Evolutionary conservation across 2,888 invertebrate genomes (phyloP), one percentile per base, ranked within the genome.

Genomic region (Seira sanloemensis): DNA sequence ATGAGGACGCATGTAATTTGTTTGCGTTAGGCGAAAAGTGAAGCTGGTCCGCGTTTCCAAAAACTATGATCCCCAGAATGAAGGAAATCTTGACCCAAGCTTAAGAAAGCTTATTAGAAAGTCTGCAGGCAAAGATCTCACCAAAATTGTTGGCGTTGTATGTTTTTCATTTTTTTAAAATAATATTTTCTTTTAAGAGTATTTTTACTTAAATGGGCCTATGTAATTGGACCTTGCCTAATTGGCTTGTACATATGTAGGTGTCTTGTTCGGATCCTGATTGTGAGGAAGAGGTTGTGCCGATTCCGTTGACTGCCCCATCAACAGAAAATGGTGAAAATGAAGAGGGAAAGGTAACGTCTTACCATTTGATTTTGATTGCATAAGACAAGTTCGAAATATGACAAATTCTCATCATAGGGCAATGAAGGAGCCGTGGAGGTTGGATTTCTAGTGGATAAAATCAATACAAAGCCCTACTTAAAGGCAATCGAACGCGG

Each of bases 381-480:
- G n/a, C n/a, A n/a, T n/a, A n/a, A n/a, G n/a, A n/a, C n/a, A n/a
- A n/a, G n/a, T n/a, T n/a, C n/a, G n/a, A n/a, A n/a, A n/a, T n/a
- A n/a, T n/a, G n/a, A n/a, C n/a, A n/a, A n/a, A n/a, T n/a, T n/a
- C n/a, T n/a, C n/a, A n/a, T n/a, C n/a, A n/a, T n/a, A n/a, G n/a
- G n/a, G n/a, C n/a, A 72, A 76, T 24, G 80, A 80, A 62, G 84
- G 72, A 21, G 78, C 66, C 16, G 86, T 88, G 21, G 85, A 84
- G 18, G 83, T 84, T 27, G 88, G 88, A 7, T 86, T 89, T 69
- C 68, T 88, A 19, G 85, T 87, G 18, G 84, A 78, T 9, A 75
- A 72, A 18, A 87, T 88, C 2, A 80, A 74, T 26, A 83, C 78
- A 7, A 54, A 74, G 25, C 85, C 88, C 0, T 86, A 79, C 54